These are phyloP conservation scores for Chrysina gloriosa DNA, from an alignment of 2,888 invertebrate species.

Conservation along the genomic window DNA sequence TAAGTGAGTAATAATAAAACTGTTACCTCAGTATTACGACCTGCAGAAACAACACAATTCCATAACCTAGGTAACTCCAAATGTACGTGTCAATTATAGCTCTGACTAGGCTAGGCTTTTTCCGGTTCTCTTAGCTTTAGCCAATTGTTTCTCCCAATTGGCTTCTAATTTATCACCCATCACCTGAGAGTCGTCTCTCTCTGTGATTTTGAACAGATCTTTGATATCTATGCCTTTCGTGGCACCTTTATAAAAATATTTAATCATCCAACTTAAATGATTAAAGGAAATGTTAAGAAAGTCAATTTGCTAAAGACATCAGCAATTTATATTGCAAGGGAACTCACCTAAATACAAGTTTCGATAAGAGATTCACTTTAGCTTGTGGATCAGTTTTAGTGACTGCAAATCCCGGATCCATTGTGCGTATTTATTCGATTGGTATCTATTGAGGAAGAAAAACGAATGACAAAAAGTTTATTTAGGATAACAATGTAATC, in stretches of 20 bases:
- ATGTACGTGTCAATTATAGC: constrained; percentile 71
- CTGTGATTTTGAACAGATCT: constrained; percentile 73
- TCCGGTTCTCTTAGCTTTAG: constrained; percentile 67
- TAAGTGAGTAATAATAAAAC: too few species aligned
- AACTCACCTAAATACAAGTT: constrained; percentile 63
- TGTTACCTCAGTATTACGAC: constrained; percentile 70
- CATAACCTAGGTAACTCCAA: constrained; percentile 70
- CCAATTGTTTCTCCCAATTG: constrained; percentile 72
- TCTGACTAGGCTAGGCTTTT: constrained; percentile 69
- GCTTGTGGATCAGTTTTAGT: constrained; percentile 69
- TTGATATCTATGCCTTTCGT: constrained; percentile 71
- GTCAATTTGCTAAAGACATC: background rate
- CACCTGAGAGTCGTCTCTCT: constrained; percentile 71
- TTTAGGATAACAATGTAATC: too few species aligned
- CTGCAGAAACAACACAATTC: constrained; percentile 68
- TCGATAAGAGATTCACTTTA: constrained; percentile 70
- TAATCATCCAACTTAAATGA: constrained; percentile 59
- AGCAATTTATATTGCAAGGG: background rate
- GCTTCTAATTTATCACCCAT: constrained; percentile 74
- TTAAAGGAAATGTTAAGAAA: background rate
- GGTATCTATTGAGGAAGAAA: too few species aligned
- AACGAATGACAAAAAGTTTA: too few species aligned
- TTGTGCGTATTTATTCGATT: too few species aligned
- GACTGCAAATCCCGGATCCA: constrained; percentile 51
- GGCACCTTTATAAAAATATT: constrained; percentile 67